Evolutionary conservation across 2,113 vertebrate genomes (phyloP).

Genomic region (Onychorhynchus coronatus): DNA sequence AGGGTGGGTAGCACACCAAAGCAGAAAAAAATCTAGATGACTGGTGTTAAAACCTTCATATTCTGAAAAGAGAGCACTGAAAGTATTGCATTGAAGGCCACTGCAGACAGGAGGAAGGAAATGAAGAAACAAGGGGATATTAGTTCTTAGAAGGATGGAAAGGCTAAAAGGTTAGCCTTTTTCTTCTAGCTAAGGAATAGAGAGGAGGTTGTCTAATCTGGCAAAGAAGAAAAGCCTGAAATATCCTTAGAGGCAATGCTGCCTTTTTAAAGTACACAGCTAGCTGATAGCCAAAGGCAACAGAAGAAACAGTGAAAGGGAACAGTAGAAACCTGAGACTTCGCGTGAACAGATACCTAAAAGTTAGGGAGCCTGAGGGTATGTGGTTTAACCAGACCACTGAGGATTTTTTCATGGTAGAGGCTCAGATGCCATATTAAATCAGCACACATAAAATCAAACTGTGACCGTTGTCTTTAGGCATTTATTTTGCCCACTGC

Average conservation of each 20-base stretch:
- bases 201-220: background rate
- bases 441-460: background rate
- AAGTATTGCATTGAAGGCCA: background rate
- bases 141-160: background rate
- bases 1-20: background rate
- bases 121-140: background rate
- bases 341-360: background rate
- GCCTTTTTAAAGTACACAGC: background rate
- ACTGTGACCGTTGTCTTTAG: background rate
- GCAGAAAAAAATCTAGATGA: background rate
- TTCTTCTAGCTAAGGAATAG: background rate
- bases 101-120: background rate
- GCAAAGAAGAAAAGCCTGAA: slow-evolving; percentile 19
- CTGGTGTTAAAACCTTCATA: background rate
- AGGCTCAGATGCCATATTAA: slow-evolving; percentile 4
- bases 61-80: background rate
- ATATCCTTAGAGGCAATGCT: background rate
- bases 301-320: slow-evolving; percentile 1
- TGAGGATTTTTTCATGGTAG: background rate
- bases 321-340: background rate
- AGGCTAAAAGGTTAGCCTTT: background rate
- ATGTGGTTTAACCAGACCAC: slow-evolving; percentile 44
- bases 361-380: slow-evolving; percentile 13
- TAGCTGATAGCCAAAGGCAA: slow-evolving; percentile 30
- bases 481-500: background rate